phyloP scores from a whole-genome alignment of 30 jellyfish, hydroid and myxozoan genomes.

The Aurelia aurita region DNA sequence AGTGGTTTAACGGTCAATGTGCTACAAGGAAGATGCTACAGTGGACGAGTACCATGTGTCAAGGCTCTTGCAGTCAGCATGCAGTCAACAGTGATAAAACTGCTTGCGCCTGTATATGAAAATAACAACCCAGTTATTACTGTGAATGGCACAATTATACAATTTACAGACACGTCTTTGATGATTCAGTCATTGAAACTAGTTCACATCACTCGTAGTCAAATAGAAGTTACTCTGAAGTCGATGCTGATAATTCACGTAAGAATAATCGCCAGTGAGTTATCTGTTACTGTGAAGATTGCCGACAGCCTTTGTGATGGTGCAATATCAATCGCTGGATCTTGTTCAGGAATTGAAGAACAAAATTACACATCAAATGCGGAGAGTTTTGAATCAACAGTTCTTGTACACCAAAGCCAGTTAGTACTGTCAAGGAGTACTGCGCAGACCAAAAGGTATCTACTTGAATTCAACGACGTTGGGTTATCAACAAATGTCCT shows the following conservation, averaged over 20 bases:
- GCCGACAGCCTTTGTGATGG: conserved; percentile 33
- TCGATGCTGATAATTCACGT: not conserved
- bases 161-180: not conserved
- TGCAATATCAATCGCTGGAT: conserved; percentile 38
- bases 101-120: conserved; percentile 6
- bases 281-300: conserved; percentile 29
- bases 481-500: conserved; percentile 69
- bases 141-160: conserved; percentile 8
- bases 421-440: conserved; percentile 6
- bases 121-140: not conserved
- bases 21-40: conserved; percentile 48
- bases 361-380: conserved; percentile 3
- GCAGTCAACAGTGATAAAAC: not conserved
- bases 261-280: conserved; percentile 30
- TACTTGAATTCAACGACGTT: conserved; percentile 35
- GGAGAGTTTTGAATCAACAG: conserved; percentile 11
- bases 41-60: conserved; percentile 36
- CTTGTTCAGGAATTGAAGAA: conserved; percentile 7
- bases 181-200: not conserved
- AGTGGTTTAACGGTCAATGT: conserved; percentile 28
- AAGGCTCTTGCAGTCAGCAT: conserved; percentile 32
- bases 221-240: not conserved
- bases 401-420: conserved; percentile 8
- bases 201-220: not conserved
- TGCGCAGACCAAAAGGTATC: not conserved